Percentiles rank a stretch among this genome's conserved stretches.
phyloP scores from a whole-genome alignment of 64 coral and sea anemone genomes.

The Cladopsammia gracilis region DNA sequence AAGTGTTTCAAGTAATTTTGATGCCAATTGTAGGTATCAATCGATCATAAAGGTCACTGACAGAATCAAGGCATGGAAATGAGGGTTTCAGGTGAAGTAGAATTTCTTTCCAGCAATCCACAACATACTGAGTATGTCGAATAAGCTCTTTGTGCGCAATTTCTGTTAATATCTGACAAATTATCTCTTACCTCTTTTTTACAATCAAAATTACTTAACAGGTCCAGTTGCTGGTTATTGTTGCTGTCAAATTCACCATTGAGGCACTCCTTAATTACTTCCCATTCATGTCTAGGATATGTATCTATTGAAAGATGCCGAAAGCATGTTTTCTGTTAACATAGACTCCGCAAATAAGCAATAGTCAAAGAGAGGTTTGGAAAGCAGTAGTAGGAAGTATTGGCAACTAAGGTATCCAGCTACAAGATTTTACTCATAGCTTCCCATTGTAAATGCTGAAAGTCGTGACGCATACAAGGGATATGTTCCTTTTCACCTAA shows the following conservation, averaged over 20 bases:
- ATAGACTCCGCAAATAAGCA: too few species aligned
- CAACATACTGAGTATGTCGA: slow-evolving; percentile 27
- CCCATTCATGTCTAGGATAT: neutral
- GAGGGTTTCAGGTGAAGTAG: neutral
- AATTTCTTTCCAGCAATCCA: slow-evolving; percentile 35
- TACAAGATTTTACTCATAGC: slow-evolving; percentile 23
- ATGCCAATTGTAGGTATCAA: neutral
- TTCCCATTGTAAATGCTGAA: slow-evolving; percentile 26
- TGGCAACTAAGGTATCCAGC: neutral
- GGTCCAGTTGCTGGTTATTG: neutral
- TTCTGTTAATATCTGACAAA: slow-evolving; percentile 3
- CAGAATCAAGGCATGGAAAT: neutral
- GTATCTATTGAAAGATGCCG: neutral
- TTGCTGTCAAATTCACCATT: neutral
- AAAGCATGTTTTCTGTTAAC: too few species aligned
- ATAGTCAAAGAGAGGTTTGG: neutral
- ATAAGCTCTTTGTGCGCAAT: slow-evolving; percentile 47
- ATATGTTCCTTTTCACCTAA: slow-evolving; percentile 51
- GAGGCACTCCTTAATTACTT: slow-evolving; percentile 8
- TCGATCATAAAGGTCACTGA: too few species aligned
- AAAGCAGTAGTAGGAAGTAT: neutral
- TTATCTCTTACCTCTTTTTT: neutral
- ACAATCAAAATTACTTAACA: slow-evolving; percentile 50
- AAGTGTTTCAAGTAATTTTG: too few species aligned
- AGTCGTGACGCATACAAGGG: slow-evolving; percentile 37